A percentile compares a stretch with the other conserved stretches of the same genome.
Evolutionary conservation across 2,797 vertebrate species (phyloP).

Genomic region (Gouania willdenowi): DNA sequence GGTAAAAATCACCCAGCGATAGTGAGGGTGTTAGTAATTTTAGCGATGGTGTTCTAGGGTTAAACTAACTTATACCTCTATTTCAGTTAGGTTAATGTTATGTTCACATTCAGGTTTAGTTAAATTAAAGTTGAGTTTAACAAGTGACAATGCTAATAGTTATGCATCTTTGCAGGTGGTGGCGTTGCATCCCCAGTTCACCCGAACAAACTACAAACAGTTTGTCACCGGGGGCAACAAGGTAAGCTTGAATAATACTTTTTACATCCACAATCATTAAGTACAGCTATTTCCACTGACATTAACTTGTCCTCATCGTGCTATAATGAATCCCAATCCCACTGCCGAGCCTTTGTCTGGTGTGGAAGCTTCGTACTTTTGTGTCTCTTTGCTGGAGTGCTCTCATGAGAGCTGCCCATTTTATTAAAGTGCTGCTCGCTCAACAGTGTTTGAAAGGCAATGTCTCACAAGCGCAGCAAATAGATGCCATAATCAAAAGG

Average conservation of each 20-base stretch:
- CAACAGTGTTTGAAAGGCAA: constrained; percentile 72
- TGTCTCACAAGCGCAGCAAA: constrained; percentile 67
- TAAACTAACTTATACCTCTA: too few species aligned
- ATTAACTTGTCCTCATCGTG: too few species aligned
- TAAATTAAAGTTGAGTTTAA: too few species aligned
- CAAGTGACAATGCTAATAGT: too few species aligned
- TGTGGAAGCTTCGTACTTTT: constrained; percentile 70
- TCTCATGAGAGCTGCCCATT: constrained; percentile 73
- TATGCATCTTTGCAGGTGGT: constrained; percentile 76
- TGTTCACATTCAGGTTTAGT: too few species aligned
- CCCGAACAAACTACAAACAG: constrained; percentile 93
- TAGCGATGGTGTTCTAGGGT: too few species aligned
- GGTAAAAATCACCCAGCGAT: too few species aligned
- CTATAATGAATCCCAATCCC: constrained; percentile 43
- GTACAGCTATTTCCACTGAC: constrained; percentile 34
- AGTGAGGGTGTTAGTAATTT: too few species aligned
- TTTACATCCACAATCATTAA: constrained; percentile 14
- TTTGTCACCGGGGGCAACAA: constrained; percentile 98
- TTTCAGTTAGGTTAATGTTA: too few species aligned
- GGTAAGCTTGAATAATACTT: constrained; percentile 70
- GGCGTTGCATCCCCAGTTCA: constrained; percentile 91
- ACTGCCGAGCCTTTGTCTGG: constrained; percentile 47
- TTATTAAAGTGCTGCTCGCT: constrained; percentile 78
- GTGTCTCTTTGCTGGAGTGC: constrained; percentile 67
- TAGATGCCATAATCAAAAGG: constrained; percentile 75